phyloP scores from a whole-genome alignment of 2,113 vertebrate genomes.

The Microtus richardsoni region DNA sequence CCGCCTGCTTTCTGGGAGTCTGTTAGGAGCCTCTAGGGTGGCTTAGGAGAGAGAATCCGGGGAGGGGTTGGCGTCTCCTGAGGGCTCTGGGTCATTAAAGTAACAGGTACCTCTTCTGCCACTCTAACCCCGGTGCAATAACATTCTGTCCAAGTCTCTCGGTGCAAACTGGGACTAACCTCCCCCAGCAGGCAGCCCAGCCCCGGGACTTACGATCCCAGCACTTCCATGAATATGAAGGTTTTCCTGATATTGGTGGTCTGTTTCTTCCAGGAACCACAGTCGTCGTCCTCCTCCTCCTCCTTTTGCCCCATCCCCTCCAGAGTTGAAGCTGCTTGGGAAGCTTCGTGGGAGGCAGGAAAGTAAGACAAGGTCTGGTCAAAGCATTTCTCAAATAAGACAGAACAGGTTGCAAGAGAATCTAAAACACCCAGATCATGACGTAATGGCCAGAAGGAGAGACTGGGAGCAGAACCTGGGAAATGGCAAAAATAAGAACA shows the following conservation, averaged over 20 bases:
- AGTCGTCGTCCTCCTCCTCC: conserved; percentile 87
- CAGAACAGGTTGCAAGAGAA: background rate
- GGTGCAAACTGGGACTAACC: background rate
- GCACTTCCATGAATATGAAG: conserved; percentile 94
- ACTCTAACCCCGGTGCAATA: background rate
- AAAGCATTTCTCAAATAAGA: background rate
- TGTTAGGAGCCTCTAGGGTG: fast-evolving
- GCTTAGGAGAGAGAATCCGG: background rate
- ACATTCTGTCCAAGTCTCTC: background rate
- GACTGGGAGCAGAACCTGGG: background rate
- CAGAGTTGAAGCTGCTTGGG: conserved; percentile 86
- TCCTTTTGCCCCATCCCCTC: conserved; percentile 92
- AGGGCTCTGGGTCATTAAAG: no score
- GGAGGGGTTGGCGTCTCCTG: background rate
- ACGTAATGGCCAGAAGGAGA: background rate
- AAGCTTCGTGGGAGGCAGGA: conserved; percentile 76
- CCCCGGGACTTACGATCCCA: conserved; percentile 93
- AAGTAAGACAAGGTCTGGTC: background rate
- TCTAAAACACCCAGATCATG: background rate
- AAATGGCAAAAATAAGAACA: background rate
- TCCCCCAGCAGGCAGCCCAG: background rate
- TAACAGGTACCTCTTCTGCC: background rate
- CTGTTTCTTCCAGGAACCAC: conserved; percentile 94
- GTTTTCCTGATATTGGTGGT: conserved; percentile 94
- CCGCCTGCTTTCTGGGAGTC: background rate